Conservation (phyloP, 2,888 invertebrate species). For the Iselma pallidipennis region DNA sequence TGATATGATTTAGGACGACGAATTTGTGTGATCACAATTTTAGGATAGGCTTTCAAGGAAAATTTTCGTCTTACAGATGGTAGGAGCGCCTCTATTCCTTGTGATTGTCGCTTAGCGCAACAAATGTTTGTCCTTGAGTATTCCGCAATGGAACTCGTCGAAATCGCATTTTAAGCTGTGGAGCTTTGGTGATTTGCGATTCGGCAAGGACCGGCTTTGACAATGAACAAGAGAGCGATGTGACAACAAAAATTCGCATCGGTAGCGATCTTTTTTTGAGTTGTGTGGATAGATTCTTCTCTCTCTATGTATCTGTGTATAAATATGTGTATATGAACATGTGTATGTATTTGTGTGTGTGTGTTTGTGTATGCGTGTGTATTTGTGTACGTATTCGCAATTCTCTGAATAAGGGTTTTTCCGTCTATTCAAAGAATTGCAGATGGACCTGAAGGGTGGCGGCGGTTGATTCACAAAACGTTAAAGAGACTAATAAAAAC, state of each 20-base stretch:
- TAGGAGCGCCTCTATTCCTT: background rate
- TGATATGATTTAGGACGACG: background rate
- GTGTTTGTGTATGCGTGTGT: too few species aligned
- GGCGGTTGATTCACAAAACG: too few species aligned
- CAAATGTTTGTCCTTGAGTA: background rate
- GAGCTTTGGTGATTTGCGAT: background rate
- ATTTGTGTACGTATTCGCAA: too few species aligned
- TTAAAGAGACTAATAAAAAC: background rate
- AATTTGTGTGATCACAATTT: background rate
- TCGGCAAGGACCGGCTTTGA: background rate
- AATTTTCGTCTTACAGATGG: background rate
- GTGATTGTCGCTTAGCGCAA: background rate
- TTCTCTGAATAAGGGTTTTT: background rate
- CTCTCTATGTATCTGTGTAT: too few species aligned
- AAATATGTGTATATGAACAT: too few species aligned
- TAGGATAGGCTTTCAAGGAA: background rate
- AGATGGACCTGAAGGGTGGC: too few species aligned
- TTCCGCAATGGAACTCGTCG: background rate
- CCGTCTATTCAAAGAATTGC: background rate
- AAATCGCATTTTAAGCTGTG: background rate
- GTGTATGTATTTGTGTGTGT: too few species aligned
- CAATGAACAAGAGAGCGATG: background rate
- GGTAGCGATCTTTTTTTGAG: background rate
- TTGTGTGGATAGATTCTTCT: background rate
- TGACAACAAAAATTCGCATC: background rate